A percentile compares a stretch with the other conserved stretches of the same genome.
Conservation (phyloP, 2,888 invertebrate species). For the Uropetala carovei region DNA sequence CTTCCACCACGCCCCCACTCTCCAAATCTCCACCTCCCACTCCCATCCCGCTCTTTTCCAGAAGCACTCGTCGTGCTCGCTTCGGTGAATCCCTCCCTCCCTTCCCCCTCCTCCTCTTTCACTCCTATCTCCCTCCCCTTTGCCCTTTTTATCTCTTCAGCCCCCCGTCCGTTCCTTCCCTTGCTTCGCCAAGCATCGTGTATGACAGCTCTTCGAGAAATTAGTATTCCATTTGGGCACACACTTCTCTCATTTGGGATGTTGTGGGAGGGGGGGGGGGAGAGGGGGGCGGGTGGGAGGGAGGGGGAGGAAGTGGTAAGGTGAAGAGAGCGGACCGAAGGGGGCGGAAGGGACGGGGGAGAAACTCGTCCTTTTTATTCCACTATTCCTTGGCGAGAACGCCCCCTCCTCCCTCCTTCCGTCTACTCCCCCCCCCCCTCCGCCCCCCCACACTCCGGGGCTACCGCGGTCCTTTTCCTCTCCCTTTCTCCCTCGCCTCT, state of each 20-base stretch:
- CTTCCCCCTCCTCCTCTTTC: neutral
- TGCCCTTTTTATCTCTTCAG: neutral
- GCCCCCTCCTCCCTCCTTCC: neutral
- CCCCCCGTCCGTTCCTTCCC: neutral
- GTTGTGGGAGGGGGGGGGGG: neutral
- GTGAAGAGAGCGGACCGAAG: neutral
- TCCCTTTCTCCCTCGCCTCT: neutral
- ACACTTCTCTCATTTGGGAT: conserved; percentile 61
- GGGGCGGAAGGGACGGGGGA: neutral
- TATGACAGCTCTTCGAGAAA: conserved; percentile 64
- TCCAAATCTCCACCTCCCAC: neutral
- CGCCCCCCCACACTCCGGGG: neutral
- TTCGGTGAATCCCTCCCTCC: neutral
- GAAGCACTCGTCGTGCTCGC: neutral
- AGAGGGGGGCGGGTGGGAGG: neutral
- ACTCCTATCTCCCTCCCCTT: neutral
- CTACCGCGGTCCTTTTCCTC: neutral
- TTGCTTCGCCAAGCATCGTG: conserved; percentile 53
- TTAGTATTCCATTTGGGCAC: conserved; percentile 61
- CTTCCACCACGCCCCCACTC: neutral
- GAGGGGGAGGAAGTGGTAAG: neutral
- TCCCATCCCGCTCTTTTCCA: neutral
- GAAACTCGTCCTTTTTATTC: neutral
- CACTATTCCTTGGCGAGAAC: neutral
- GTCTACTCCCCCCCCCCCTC: neutral